Conservation (phyloP, 2,888 invertebrate species). For the Phytoseiulus persimilis region DNA sequence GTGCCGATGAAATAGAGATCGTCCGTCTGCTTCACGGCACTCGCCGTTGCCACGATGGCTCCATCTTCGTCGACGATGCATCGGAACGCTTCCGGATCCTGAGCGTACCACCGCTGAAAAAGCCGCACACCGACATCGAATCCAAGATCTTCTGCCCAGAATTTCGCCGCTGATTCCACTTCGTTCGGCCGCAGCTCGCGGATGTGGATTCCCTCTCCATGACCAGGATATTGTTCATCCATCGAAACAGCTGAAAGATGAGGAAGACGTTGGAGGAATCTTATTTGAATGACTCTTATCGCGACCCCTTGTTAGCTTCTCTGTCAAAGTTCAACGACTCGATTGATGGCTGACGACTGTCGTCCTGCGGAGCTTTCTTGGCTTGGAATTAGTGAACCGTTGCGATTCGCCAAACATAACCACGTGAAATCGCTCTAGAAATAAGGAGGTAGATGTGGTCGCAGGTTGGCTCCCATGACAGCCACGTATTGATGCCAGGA, state of each 20-base stretch:
- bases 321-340: no score
- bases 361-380: no score
- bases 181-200: not conserved
- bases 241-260: not conserved
- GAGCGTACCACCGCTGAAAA: constrained; percentile 9
- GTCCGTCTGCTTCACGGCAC: constrained; percentile 25
- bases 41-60: constrained; percentile 21
- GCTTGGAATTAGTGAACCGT: no score
- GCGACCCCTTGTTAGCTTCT: not conserved
- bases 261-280: not conserved
- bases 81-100: constrained; percentile 26
- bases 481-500: no score
- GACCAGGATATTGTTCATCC: not conserved
- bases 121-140: constrained; percentile 16
- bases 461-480: no score
- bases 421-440: no score
- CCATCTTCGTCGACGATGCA: constrained; percentile 11
- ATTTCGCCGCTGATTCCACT: constrained; percentile 12
- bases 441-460: no score
- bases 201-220: not conserved
- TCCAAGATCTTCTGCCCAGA: constrained; percentile 25
- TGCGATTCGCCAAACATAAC: no score
- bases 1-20: not conserved
- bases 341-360: no score
- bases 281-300: not conserved